Base-by-base conservation (phyloP, 30 jellyfish, hydroid and myxozoan genomes). In the Calvadosia cruxmelitensis region DNA sequence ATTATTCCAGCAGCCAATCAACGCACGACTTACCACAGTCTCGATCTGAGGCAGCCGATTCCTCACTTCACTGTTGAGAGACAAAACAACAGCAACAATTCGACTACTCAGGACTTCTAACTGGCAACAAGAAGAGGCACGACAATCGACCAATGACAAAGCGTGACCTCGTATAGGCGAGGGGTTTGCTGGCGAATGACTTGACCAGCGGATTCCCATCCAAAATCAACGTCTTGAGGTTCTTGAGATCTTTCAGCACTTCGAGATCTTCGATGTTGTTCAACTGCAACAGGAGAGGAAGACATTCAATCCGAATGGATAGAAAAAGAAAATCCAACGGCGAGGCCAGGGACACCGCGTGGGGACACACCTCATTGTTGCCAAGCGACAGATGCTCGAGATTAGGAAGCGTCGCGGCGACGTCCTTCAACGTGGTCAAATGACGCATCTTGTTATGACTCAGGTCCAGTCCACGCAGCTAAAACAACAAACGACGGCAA, bases 1-100 rank as follows among this genome's bases (percentile, higher is more conserved):
- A n/a, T n/a, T n/a, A n/a, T n/a, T n/a, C n/a, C n/a, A n/a, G n/a
- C n/a, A n/a, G n/a, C n/a, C n/a, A n/a, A n/a, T n/a, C n/a, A n/a
- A n/a, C n/a, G n/a, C n/a, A n/a, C 57, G 57, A 42, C 57, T 42
- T 42, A 42, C 57, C 10, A 42, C 57, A 5, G 57, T 42, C 20
- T 42, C 57, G 10, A 42, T 42, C 20, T 42, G 57, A 42, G 57
- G 57, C 20, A 42, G 57, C 10, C 20, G 57, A 10, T 42, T 42
- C 20, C 57, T 42, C 57, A 42, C 57, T 42, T 42, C 57, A 20
- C 57, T 42, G 57, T n/a, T n/a, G n/a, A n/a, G n/a, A n/a, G n/a
- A n/a, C n/a, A n/a, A n/a, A n/a, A n/a, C n/a, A n/a, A n/a, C n/a
- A n/a, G n/a, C n/a, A n/a, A n/a, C n/a, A n/a, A n/a, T n/a, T n/a